Evolutionary conservation across 2,888 invertebrate species (phyloP).

Genomic region (Cataglyphis rosenhaueri): DNA sequence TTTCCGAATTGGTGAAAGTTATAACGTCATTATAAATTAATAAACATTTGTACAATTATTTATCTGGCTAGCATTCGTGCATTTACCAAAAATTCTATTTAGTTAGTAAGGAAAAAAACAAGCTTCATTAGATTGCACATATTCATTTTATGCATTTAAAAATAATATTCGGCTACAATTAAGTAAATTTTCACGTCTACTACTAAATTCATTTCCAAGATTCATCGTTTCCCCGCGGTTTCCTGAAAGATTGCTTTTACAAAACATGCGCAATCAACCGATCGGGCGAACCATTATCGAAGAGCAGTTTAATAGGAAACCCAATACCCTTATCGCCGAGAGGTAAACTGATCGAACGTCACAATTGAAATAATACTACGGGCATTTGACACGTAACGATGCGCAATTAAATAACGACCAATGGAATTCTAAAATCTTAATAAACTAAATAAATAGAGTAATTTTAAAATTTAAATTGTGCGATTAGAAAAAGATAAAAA

Average conservation of each 20-base stretch:
- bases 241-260: conserved; percentile 22
- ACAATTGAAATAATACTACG: conserved; percentile 45
- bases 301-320: conserved; percentile 47
- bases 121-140: background rate
- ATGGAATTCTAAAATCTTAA: conserved; percentile 1
- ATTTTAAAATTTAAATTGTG: background rate
- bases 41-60: background rate
- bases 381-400: conserved; percentile 23
- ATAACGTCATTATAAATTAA: background rate
- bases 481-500: background rate
- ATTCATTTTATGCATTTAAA: background rate
- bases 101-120: background rate
- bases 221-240: background rate
- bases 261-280: conserved; percentile 35
- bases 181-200: background rate
- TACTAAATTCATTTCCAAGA: conserved; percentile 3
- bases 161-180: background rate
- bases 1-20: background rate
- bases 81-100: background rate
- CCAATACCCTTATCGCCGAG: conserved; percentile 37
- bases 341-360: conserved; percentile 42
- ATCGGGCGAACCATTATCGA: conserved; percentile 37
- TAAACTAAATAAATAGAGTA: background rate
- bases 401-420: conserved; percentile 11
- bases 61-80: background rate